phyloP scores from a whole-genome alignment of 1,140 invertebrate genomes.

The Limonius californicus region DNA sequence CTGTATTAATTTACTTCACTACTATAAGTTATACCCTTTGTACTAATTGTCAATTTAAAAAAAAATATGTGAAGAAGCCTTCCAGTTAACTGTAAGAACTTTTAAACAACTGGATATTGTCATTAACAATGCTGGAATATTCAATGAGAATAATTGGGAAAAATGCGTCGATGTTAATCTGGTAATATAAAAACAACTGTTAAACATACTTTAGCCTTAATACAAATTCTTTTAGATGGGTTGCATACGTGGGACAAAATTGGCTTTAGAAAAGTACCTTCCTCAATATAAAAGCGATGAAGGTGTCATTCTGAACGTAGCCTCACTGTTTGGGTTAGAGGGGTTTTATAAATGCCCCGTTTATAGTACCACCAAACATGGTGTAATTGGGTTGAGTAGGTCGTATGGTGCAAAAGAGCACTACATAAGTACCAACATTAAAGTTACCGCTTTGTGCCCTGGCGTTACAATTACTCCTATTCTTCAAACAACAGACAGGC shows the following conservation, averaged over 20 bases:
- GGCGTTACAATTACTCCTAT: conserved; percentile 37
- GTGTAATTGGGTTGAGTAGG: conserved; percentile 28
- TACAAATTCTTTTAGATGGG: too few relatives aligned
- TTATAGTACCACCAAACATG: conserved; percentile 35
- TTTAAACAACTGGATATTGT: too few relatives aligned
- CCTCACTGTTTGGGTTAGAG: conserved; percentile 28
- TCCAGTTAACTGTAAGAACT: too few relatives aligned
- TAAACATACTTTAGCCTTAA: too few relatives aligned
- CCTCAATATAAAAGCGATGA: conserved; percentile 33
- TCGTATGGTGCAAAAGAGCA: conserved; percentile 24
- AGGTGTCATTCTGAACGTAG: conserved; percentile 34
- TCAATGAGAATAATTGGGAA: conserved; percentile 49
- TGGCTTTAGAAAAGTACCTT: conserved; percentile 38
- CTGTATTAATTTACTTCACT: too few relatives aligned
- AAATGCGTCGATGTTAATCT: conserved; percentile 48
- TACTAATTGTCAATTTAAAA: too few relatives aligned
- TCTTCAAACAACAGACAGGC: background rate
- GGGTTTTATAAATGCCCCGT: conserved; percentile 23
- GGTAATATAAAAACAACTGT: too few relatives aligned
- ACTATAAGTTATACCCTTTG: too few relatives aligned
- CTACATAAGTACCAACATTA: conserved; percentile 37
- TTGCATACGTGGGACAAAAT: too few relatives aligned
- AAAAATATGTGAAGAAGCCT: too few relatives aligned
- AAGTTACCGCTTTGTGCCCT: conserved; percentile 42
- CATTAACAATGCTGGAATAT: conserved; percentile 50